Evolutionary conservation across 1,140 invertebrate genomes (phyloP).

Genomic region (Drosophila ambigua): DNA sequence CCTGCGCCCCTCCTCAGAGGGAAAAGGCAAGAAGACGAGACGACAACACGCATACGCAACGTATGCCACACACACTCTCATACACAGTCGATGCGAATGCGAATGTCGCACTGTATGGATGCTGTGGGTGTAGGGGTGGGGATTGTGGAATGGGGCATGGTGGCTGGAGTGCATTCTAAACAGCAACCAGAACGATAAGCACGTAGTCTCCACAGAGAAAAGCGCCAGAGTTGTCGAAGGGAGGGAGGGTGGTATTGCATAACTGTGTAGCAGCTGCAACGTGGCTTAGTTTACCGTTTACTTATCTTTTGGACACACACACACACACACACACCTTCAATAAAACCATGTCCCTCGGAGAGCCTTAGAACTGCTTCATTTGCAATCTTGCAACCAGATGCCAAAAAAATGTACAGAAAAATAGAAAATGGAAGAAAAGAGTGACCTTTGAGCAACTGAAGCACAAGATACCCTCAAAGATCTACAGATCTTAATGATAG

Average conservation of each 20-base stretch:
- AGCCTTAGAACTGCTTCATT: constrained; percentile 64
- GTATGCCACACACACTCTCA: constrained; percentile 18
- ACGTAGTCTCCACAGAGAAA: constrained; percentile 38
- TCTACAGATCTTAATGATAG: no score
- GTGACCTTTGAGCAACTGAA: no score
- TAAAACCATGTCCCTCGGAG: neutral
- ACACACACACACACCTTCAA: no score
- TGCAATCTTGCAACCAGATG: constrained; percentile 40
- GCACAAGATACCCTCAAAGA: no score
- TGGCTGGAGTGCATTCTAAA: constrained; percentile 62
- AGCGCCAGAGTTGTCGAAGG: constrained; percentile 14
- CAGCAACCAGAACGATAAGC: constrained; percentile 63
- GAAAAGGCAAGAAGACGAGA: constrained; percentile 16
- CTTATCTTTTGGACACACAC: constrained; percentile 42
- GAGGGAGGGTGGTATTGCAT: neutral
- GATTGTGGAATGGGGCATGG: neutral
- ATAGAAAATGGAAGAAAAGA: neutral
- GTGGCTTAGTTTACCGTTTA: constrained; percentile 39
- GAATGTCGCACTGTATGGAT: no score
- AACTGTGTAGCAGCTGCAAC: constrained; percentile 46
- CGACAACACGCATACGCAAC: constrained; percentile 65
- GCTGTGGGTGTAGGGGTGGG: no score
- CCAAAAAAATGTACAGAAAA: constrained; percentile 20
- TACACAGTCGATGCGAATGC: no score
- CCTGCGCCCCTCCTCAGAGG: no score